phyloP scores from a whole-genome alignment of 2,113 vertebrate genomes.

The Ophiodon elongatus region DNA sequence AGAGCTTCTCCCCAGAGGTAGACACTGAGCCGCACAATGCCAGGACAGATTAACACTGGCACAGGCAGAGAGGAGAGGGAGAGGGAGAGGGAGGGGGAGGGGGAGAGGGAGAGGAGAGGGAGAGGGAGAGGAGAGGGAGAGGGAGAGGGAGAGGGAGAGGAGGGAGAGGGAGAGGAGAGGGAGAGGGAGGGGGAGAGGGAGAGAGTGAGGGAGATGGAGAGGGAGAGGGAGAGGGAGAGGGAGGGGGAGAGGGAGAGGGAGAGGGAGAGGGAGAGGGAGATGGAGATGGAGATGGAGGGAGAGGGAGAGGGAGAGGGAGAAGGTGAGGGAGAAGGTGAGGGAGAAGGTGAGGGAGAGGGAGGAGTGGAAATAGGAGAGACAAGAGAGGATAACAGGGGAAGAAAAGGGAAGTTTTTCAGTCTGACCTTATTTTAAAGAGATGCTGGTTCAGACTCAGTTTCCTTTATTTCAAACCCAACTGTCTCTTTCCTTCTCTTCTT shows the following conservation, averaged over 20 bases:
- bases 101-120: too few relatives aligned
- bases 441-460: neutral
- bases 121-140: too few relatives aligned
- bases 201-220: neutral
- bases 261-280: too few relatives aligned
- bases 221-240: neutral
- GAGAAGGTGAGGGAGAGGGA: neutral
- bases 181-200: too few relatives aligned
- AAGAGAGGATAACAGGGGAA: neutral
- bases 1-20: slow-evolving; percentile 32
- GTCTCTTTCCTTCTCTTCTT: neutral
- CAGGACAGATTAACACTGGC: slow-evolving; percentile 49
- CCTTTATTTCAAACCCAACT: neutral
- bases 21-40: slow-evolving; percentile 44
- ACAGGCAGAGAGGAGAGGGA: slow-evolving; percentile 5
- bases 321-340: too few relatives aligned
- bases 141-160: too few relatives aligned
- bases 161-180: too few relatives aligned
- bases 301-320: too few relatives aligned
- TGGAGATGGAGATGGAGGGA: too few relatives aligned
- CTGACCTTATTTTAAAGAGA: neutral
- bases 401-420: slow-evolving; percentile 4
- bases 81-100: neutral
- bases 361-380: slow-evolving; percentile 11
- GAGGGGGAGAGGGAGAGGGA: too few relatives aligned